Evolutionary conservation across 2,113 vertebrate genomes (phyloP).

Genomic region (Corythoichthys intestinalis): DNA sequence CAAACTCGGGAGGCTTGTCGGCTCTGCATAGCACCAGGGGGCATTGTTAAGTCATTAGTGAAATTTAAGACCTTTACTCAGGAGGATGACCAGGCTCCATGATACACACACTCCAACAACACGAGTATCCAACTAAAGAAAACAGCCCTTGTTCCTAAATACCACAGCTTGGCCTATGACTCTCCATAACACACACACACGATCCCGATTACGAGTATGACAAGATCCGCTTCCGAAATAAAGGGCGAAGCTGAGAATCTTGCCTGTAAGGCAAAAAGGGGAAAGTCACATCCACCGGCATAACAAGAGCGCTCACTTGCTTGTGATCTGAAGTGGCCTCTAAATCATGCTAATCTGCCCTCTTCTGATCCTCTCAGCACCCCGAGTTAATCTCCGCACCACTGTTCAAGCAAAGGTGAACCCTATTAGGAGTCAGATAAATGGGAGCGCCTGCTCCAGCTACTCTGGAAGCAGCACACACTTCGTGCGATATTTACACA

Average conservation of each 20-base stretch:
- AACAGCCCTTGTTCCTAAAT: slow-evolving; percentile 58
- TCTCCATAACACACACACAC: slow-evolving; percentile 26
- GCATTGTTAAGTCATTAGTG: slow-evolving; percentile 74
- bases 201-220: slow-evolving; percentile 29
- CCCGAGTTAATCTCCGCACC: slow-evolving; percentile 55
- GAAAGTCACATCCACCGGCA: slow-evolving; percentile 21
- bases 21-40: slow-evolving; percentile 56
- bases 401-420: slow-evolving; percentile 60
- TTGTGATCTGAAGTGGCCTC: slow-evolving; percentile 38
- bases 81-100: slow-evolving; percentile 30
- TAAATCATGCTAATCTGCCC: slow-evolving; percentile 59
- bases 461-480: slow-evolving; percentile 15
- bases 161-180: slow-evolving; percentile 56
- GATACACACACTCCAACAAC: slow-evolving; percentile 30
- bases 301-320: slow-evolving; percentile 5
- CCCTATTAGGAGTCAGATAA: slow-evolving; percentile 62
- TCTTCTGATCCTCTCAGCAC: slow-evolving; percentile 47
- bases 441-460: slow-evolving; percentile 44
- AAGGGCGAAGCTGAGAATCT: slow-evolving; percentile 26
- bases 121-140: slow-evolving; percentile 55
- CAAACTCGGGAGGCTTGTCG: slow-evolving; percentile 51
- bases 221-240: slow-evolving; percentile 35
- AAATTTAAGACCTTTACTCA: slow-evolving; percentile 66
- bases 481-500: slow-evolving; percentile 22
- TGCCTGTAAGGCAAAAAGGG: slow-evolving; percentile 18